phyloP scores from a whole-genome alignment of 2,888 invertebrate genomes.

The Lasioglossum pauxillum region DNA sequence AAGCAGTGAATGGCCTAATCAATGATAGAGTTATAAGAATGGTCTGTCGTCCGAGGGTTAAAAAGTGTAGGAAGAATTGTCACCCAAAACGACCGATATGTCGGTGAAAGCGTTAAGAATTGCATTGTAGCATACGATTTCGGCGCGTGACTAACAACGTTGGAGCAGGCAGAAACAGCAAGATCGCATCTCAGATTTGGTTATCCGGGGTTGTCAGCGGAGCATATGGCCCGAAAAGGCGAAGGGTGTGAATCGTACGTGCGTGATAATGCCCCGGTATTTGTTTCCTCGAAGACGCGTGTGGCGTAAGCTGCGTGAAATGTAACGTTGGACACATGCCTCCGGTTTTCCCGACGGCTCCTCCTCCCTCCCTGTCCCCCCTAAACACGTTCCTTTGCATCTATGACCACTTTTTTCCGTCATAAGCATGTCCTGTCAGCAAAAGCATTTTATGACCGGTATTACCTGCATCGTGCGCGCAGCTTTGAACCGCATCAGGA shows the following conservation, averaged over 20 bases:
- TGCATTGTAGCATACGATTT: background rate
- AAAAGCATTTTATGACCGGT: conserved; percentile 77
- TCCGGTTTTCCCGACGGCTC: background rate
- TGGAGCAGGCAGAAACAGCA: background rate
- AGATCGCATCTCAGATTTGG: background rate
- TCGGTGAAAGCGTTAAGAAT: background rate
- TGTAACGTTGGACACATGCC: conserved; percentile 60
- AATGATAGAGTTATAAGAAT: background rate
- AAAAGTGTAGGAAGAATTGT: background rate
- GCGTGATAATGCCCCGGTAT: conserved; percentile 38
- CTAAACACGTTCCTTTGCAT: conserved; percentile 41
- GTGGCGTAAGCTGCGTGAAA: conserved; percentile 72
- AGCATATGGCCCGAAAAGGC: background rate
- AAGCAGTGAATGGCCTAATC: background rate
- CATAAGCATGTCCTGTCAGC: conserved; percentile 79
- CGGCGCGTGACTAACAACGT: background rate
- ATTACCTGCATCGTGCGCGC: conserved; percentile 66
- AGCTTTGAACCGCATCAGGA: conserved; percentile 60
- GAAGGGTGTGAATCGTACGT: conserved; percentile 6
- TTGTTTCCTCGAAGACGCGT: conserved; percentile 46
- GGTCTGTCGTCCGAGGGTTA: background rate
- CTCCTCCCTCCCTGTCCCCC: background rate
- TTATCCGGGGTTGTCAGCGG: background rate
- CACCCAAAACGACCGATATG: background rate
- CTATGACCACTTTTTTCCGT: conserved; percentile 58